phyloP scores from a whole-genome alignment of 2,113 vertebrate genomes.

The Stegostoma tigrinum region DNA sequence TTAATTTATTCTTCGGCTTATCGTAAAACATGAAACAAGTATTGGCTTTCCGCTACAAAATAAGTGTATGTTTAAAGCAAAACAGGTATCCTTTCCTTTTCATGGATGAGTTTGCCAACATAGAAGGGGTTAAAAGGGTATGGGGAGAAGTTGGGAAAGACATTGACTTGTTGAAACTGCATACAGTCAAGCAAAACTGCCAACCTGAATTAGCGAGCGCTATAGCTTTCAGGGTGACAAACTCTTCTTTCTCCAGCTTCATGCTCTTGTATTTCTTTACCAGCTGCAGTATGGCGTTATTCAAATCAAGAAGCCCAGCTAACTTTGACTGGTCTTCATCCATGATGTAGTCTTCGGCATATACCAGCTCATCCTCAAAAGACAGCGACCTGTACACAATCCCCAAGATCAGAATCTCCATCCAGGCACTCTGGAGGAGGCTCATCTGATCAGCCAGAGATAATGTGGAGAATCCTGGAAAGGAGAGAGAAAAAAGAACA shows the following conservation, averaged over 20 bases:
- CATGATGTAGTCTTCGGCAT: slow-evolving; percentile 99
- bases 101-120: too few relatives aligned
- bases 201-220: slow-evolving; percentile 98
- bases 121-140: not conserved
- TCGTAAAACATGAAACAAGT: not conserved
- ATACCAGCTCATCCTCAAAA: slow-evolving; percentile 96
- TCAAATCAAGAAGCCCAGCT: slow-evolving; percentile 93
- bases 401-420: slow-evolving; percentile 97
- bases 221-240: slow-evolving; percentile 97
- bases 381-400: slow-evolving; percentile 96
- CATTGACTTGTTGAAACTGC: slow-evolving; percentile 3
- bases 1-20: not conserved
- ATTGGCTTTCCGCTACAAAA: not conserved
- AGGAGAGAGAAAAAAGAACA: slow-evolving; percentile 40
- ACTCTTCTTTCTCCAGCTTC: slow-evolving; percentile 98
- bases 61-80: not conserved
- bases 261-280: slow-evolving; percentile 97
- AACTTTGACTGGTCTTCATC: slow-evolving; percentile 97
- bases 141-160: not conserved
- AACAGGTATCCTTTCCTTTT: not conserved
- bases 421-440: slow-evolving; percentile 97
- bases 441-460: slow-evolving; percentile 99
- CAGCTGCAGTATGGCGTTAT: slow-evolving; percentile 96
- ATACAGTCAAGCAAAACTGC: slow-evolving; percentile 48
- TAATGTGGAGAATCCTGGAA: slow-evolving; percentile 89